Conservation (phyloP, 2,113 vertebrate species). For the Engystomops pustulosus region DNA sequence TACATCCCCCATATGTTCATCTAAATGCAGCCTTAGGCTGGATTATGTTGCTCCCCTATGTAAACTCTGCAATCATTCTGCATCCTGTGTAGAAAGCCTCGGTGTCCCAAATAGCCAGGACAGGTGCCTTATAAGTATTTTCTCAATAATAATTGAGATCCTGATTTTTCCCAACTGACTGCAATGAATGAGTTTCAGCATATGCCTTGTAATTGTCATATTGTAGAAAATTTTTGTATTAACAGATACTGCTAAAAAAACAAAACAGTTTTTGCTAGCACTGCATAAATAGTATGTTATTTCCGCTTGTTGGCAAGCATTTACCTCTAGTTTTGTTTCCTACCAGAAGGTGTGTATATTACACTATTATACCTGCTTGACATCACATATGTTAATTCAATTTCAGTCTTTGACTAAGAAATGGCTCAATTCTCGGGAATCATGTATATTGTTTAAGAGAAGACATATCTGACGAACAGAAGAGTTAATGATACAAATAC, state of each 20-base stretch:
- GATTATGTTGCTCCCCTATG: too few relatives aligned
- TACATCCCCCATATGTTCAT: too few relatives aligned
- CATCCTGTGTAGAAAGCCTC: too few relatives aligned
- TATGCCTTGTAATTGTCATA: background rate
- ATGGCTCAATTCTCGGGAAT: background rate
- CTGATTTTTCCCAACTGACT: too few relatives aligned
- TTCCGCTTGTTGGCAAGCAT: conserved; percentile 3
- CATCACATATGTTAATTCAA: conserved; percentile 27
- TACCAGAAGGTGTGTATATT: conserved; percentile 11
- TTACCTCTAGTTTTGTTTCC: background rate
- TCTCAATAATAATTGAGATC: too few relatives aligned
- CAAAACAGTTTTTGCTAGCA: background rate
- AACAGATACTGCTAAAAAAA: background rate
- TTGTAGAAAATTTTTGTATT: background rate
- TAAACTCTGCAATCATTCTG: too few relatives aligned
- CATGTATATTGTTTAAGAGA: background rate
- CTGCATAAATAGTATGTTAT: background rate
- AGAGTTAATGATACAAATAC: too few relatives aligned
- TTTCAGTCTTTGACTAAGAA: background rate
- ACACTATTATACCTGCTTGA: conserved; percentile 27
- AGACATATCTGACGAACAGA: background rate
- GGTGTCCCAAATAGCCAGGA: too few relatives aligned
- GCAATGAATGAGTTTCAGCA: background rate
- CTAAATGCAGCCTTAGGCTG: too few relatives aligned
- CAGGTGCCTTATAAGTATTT: too few relatives aligned